A percentile compares a stretch with the other conserved stretches of the same genome.
Conservation (phyloP, 2,888 invertebrate genomes). For the Bellardia pandia region DNA sequence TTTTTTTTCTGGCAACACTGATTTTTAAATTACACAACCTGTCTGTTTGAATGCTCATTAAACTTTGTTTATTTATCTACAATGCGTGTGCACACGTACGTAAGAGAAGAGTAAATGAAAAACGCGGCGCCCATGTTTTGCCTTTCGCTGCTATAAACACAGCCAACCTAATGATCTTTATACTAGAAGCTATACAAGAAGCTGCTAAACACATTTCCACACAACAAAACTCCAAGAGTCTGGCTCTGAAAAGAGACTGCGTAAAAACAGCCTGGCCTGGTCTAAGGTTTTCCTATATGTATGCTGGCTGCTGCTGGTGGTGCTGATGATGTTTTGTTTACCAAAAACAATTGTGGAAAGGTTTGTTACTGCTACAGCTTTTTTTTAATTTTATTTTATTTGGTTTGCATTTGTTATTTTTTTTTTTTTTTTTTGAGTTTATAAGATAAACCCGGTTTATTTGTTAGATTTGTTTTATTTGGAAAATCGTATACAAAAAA, state of each 20-base stretch:
- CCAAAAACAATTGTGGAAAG: constrained; percentile 19
- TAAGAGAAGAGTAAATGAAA: no score
- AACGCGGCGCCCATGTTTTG: no score
- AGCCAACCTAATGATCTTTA: constrained; percentile 54
- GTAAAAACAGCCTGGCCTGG: constrained; percentile 10
- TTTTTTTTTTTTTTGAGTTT: neutral
- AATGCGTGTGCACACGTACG: no score
- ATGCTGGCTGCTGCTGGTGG: constrained; percentile 22
- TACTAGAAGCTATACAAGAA: constrained; percentile 55
- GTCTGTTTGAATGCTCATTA: no score
- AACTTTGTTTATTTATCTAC: no score
- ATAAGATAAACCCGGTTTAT: neutral
- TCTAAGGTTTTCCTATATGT: constrained; percentile 41
- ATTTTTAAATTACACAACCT: no score
- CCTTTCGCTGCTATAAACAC: no score
- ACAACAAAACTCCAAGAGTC: constrained; percentile 3
- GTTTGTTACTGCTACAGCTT: constrained; percentile 1
- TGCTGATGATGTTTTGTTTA: constrained; percentile 3
- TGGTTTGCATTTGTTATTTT: neutral
- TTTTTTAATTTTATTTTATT: constrained; percentile 24
- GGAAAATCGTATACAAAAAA: neutral
- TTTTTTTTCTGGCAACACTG: no score
- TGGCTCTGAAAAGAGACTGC: neutral
- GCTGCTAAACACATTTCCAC: constrained; percentile 47
- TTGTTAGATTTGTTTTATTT: constrained; percentile 5